Evolutionary conservation across 2,888 invertebrate genomes (phyloP).

Genomic region (Nezara viridula): DNA sequence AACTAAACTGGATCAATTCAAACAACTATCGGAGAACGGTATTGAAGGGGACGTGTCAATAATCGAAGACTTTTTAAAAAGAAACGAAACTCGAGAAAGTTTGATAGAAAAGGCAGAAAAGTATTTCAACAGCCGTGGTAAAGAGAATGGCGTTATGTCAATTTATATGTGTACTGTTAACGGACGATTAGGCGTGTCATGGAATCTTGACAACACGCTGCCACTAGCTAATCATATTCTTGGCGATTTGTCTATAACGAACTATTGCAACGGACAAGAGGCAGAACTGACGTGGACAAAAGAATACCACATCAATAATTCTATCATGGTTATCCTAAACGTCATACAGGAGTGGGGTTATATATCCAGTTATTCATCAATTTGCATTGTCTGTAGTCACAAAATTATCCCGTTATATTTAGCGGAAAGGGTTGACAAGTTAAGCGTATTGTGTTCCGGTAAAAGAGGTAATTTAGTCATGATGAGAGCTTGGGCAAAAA

Average conservation of each 20-base stretch:
- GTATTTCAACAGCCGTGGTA: not conserved
- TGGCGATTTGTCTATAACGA: not conserved
- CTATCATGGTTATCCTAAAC: not conserved
- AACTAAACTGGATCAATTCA: not conserved
- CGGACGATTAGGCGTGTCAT: not conserved
- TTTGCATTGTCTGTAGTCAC: not conserved
- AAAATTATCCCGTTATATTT: not conserved
- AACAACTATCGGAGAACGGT: not conserved
- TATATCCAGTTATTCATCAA: not conserved
- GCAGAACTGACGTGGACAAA: not conserved
- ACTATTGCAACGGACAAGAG: not conserved
- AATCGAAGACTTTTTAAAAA: not conserved
- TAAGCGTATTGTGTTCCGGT: not conserved
- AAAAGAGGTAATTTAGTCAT: not conserved
- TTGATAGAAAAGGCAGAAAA: not conserved
- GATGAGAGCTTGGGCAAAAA: not conserved
- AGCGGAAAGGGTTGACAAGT: not conserved
- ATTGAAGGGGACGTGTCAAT: not conserved
- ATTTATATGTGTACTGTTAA: not conserved
- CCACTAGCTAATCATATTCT: not conserved
- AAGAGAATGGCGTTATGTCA: not conserved
- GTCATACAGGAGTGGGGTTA: not conserved
- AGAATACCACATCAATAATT: not conserved
- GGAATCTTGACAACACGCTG: not conserved
- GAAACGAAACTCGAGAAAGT: not conserved